Base-by-base conservation (phyloP, 1,140 invertebrate genomes). In the Saccostrea glomerata region DNA sequence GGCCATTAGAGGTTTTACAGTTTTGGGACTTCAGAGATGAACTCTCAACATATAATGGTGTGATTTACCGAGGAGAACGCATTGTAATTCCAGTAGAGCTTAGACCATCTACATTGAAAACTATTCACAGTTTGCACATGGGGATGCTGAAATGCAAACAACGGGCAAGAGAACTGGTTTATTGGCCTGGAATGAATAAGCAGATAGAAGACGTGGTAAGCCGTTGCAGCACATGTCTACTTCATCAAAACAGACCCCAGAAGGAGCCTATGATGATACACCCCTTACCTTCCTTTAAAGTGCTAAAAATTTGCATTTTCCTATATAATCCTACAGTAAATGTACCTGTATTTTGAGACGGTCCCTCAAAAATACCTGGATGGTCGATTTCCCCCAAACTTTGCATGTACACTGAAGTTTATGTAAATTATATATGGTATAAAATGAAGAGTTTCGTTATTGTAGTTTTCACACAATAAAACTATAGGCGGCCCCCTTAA, bases 141-240 rank as follows among this genome's bases (percentile, higher is more conserved):
- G 95, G 95, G 11, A 92, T 94, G 85, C 93, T 94, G 66, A 95
- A 95, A 90, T 93, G 91, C 85, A 93, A 93, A 88, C 88, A 90
- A 60, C 87, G 92, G 86, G 94, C 95, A 23, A 90, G 94, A 90
- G 91, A 95, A 86, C 84, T 92, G 55, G 90, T 96, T 82, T 95
- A 91, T 90, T 95, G 95, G 94, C 95, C 95, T 47, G 91, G 91
- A 23, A 95, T 96, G 90, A 91, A 92, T 56, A 93, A 94, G 70
- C 92, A 96, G 66, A 95, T 96, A 47, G 93, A 94, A 91, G 91
- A 94, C 84, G 88, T 94, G 25, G 91, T 96, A 30, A 86, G 88
- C 40, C 92, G 92, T 85, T 96, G 95, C 93, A 70, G 92, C 85
- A 91, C 90, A 83, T 95, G 95, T 89, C 86, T 86, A n/a, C 56